Conservation (phyloP, 2,113 vertebrate species). For the Cheirogaleus medius region DNA sequence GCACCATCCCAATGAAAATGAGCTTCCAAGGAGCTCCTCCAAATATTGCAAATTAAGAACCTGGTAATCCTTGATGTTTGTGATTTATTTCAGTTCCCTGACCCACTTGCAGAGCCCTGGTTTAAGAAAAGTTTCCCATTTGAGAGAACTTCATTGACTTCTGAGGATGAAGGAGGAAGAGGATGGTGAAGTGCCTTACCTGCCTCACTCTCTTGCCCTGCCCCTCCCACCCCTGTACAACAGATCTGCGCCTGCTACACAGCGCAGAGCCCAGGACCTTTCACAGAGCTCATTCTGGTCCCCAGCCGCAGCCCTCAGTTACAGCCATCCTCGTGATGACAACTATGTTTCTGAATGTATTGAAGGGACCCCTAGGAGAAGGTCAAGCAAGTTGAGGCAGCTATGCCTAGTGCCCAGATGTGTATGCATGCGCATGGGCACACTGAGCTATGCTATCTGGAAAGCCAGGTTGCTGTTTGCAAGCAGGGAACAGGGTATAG, state of each 20-base stretch:
- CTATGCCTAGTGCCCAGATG: no score
- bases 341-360: not conserved
- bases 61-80: not conserved
- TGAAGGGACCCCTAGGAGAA: not conserved
- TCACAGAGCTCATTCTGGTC: not conserved
- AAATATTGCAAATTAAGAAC: not conserved
- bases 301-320: no score
- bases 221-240: no score
- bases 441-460: not conserved
- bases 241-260: not conserved
- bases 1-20: not conserved
- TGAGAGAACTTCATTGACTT: not conserved
- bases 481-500: not conserved
- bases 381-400: not conserved
- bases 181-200: not conserved
- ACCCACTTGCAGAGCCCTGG: not conserved
- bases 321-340: not conserved
- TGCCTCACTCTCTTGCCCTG: rapidly evolving
- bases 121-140: not conserved
- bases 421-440: rapidly evolving
- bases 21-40: not conserved
- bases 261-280: not conserved
- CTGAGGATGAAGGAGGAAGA: not conserved
- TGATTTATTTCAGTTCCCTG: not conserved
- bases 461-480: not conserved